Conservation (phyloP, 2,113 vertebrate genomes). For the Tetrax tetrax region DNA sequence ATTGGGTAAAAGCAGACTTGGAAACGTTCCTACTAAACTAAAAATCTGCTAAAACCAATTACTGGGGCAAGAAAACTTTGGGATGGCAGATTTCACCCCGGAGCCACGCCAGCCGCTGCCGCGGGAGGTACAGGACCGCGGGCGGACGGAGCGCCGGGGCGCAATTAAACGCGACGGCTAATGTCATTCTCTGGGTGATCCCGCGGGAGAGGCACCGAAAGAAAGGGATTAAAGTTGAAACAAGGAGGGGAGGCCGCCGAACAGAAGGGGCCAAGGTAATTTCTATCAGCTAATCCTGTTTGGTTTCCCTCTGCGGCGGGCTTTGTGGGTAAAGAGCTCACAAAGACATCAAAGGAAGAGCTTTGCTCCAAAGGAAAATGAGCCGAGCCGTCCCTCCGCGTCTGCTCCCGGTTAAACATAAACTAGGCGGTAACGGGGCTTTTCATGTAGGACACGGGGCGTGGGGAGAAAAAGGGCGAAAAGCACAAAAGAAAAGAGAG, state of each 20-base stretch:
- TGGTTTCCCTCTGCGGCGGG: conserved; percentile 39
- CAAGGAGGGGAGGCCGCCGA: conserved; percentile 28
- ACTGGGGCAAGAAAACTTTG: not conserved
- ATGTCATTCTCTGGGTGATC: conserved; percentile 24
- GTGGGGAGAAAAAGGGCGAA: not conserved
- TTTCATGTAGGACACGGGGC: not conserved
- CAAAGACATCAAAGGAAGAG: conserved; percentile 69
- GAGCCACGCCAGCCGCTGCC: not conserved
- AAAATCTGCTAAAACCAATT: not conserved
- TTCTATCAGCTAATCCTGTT: conserved; percentile 66
- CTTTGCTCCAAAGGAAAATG: conserved; percentile 45
- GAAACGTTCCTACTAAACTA: not conserved
- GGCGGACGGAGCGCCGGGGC: not conserved
- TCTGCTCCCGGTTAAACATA: conserved; percentile 35
- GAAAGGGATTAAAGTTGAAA: conserved; percentile 45
- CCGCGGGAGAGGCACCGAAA: not conserved
- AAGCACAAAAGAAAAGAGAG: not conserved
- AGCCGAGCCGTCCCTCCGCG: not conserved
- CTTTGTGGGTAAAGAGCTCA: conserved; percentile 49
- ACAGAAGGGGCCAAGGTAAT: conserved; percentile 60
- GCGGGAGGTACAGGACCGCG: not conserved
- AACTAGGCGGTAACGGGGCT: not conserved
- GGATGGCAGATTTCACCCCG: not conserved
- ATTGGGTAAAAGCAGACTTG: not conserved
- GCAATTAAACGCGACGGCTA: not conserved